Conservation (phyloP, 2,113 vertebrate species). For the Collichthys lucidus region DNA sequence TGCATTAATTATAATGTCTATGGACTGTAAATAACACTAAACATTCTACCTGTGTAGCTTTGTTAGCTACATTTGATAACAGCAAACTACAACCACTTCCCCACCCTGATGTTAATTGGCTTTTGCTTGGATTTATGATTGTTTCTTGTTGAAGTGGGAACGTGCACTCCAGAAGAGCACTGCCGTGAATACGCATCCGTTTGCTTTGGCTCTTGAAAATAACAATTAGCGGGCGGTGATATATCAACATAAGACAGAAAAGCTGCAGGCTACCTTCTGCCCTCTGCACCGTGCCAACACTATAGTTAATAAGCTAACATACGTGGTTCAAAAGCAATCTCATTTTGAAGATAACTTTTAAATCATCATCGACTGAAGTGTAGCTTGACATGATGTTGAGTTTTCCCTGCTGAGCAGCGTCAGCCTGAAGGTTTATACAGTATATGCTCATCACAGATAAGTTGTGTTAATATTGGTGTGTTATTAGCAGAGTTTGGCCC, state of each 20-base stretch:
- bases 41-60: too few species aligned
- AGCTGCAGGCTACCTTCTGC: slow-evolving; percentile 1
- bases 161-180: background rate
- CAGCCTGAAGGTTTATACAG: background rate
- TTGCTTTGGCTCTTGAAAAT: background rate
- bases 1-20: too few species aligned
- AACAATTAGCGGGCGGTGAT: background rate
- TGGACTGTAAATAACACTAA: too few species aligned
- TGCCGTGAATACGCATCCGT: background rate
- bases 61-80: background rate
- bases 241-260: background rate
- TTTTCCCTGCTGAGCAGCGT: background rate
- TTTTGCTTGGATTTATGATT: background rate
- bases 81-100: background rate
- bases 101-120: background rate
- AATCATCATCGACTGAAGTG: background rate
- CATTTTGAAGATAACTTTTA: background rate
- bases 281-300: background rate
- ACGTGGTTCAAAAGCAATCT: background rate
- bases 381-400: background rate
- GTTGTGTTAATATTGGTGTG: slow-evolving; percentile 1
- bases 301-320: background rate
- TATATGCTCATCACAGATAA: slow-evolving; percentile 13
- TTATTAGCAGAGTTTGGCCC: slow-evolving; percentile 29
- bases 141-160: too few species aligned